These are phyloP conservation scores for Odocoileus virginianus DNA, from an alignment of 2,113 vertebrate genomes.

Conservation along the genomic window DNA sequence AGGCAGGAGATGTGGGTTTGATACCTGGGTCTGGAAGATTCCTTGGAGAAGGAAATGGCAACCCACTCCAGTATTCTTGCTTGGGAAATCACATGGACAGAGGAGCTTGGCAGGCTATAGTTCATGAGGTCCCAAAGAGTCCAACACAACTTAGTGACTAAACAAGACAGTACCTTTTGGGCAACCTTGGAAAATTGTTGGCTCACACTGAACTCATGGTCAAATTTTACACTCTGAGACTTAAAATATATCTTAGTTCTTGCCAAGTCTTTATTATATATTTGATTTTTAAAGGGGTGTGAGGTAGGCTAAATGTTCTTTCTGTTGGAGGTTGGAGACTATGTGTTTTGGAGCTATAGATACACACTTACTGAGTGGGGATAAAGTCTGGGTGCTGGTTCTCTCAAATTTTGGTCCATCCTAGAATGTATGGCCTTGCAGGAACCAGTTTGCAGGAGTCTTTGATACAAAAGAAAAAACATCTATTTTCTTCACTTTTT, in stretches of 20 bases:
- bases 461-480: neutral
- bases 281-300: neutral
- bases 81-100: neutral
- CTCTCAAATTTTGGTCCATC: neutral
- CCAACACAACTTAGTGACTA: neutral
- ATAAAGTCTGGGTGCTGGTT: neutral
- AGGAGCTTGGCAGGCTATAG: neutral
- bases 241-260: neutral
- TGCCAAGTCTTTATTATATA: neutral
- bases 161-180: neutral
- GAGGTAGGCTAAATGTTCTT: neutral
- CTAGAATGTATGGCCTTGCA: neutral
- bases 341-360: neutral
- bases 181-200: slow-evolving; percentile 14
- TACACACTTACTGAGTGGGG: neutral
- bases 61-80: neutral
- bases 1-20: neutral
- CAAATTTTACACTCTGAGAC: neutral
- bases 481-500: neutral
- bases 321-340: neutral
- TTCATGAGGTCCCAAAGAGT: neutral
- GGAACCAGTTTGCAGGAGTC: neutral
- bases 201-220: neutral
- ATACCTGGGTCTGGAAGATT: neutral
- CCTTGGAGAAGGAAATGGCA: neutral